Base-by-base conservation (phyloP, 2,888 invertebrate species). In the Eurois occulta region DNA sequence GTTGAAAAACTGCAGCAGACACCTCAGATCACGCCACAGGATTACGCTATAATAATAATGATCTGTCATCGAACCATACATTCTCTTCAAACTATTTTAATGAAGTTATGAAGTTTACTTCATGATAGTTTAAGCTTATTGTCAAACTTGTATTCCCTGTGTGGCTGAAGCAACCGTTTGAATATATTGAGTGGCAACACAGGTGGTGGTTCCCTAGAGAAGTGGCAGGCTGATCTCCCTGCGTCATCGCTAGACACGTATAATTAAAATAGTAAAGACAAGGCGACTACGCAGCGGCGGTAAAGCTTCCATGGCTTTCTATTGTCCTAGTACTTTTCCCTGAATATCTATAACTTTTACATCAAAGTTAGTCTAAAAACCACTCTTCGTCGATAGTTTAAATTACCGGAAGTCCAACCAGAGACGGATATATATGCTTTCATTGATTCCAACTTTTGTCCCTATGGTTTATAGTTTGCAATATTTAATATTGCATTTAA, bases 161-260 rank as follows among this genome's bases (percentile, higher is more conserved):
- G 75, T 60, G 62, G 38, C 64, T 85, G 55, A 69, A 75, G 48
- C 70, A 72, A 78, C 67, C 66, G 76, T 80, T 82, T 84, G 80
- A 86, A 85, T 86, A 84, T 87, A 91, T 91, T 86, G 90, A 89
- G 88, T 86, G 77, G 81, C 84, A 78, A 80, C 86, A 76, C 93
- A 93, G 91, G 85, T 93, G 94, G 78, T 74, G 75, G 86, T 92
- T 94, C 94, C 91, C 94, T 81, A 52, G 94, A 84, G 94, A 93
- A 73, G 41, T 75, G 75, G 48, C 71, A 73, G 62, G 62, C 72
- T 81, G 68, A 83, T 82, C 77, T 84, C 78, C 82, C 80, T 86
- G 84, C 90, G 89, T 89, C 88, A 89, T 75, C 24, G 52, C 58
- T 71, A 78, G 79, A 58, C 73, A 72, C 58, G 72, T 82, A 86